phyloP scores from a whole-genome alignment of 2,888 invertebrate genomes.

The Aleiodes leptofemur region DNA sequence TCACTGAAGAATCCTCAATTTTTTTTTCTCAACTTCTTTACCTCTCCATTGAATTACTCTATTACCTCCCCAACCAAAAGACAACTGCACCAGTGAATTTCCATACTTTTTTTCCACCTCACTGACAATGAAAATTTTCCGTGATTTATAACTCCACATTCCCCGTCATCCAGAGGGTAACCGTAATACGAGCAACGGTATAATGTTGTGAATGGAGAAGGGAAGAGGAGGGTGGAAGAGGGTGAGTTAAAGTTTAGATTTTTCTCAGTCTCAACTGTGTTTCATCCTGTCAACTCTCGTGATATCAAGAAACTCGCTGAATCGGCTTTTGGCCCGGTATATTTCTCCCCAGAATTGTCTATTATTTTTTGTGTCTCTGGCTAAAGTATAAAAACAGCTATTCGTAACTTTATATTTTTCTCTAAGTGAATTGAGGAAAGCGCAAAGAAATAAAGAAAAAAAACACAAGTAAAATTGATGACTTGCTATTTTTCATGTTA shows the following conservation, averaged over 20 bases:
- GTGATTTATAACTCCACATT: conserved; percentile 31
- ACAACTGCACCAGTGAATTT: too few species aligned
- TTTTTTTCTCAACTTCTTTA: neutral
- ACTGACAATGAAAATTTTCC: conserved; percentile 28
- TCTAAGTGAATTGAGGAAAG: neutral
- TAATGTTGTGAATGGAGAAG: neutral
- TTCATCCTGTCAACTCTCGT: conserved; percentile 25
- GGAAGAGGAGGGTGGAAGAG: neutral
- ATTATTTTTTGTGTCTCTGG: too few species aligned
- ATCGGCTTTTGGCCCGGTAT: conserved; percentile 6
- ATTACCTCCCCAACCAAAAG: neutral
- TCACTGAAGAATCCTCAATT: neutral
- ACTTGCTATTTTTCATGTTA: too few species aligned
- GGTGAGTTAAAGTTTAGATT: conserved; percentile 28
- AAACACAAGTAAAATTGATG: neutral
- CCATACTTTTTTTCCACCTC: too few species aligned
- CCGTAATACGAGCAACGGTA: conserved; percentile 28
- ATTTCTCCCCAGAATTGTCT: conserved; percentile 9
- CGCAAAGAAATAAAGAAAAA: neutral
- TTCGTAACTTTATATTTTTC: conserved; percentile 1
- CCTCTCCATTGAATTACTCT: neutral
- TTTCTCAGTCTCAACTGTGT: conserved; percentile 21
- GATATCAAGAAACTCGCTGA: conserved; percentile 15
- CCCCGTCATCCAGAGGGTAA: conserved; percentile 10
- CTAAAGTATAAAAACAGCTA: neutral